Evolutionary conservation across 2,113 vertebrate species (phyloP).

Genomic region (Eublepharis macularius): DNA sequence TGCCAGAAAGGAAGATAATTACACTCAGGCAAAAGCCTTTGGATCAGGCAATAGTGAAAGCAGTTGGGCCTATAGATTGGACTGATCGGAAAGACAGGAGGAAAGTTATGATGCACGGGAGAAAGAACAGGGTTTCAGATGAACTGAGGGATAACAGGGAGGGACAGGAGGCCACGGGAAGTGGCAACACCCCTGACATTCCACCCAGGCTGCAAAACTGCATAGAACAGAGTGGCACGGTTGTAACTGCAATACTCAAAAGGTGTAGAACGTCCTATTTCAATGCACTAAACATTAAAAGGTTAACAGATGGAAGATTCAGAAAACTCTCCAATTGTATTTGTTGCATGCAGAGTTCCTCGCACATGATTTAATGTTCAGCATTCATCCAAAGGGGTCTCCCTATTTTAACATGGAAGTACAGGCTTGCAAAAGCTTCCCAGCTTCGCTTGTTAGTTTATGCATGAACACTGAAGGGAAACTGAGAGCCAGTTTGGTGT

Average conservation of each 20-base stretch:
- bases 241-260: no score
- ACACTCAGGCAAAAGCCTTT: neutral
- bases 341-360: neutral
- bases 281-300: neutral
- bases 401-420: slow-evolving; percentile 76
- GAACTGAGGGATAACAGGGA: no score
- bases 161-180: no score
- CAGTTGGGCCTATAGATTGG: accelerated
- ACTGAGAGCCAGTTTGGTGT: no score
- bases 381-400: slow-evolving; percentile 28
- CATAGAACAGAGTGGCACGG: no score
- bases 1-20: slow-evolving; percentile 26
- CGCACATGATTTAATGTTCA: neutral
- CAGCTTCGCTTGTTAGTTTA: slow-evolving; percentile 66
- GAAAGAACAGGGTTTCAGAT: no score
- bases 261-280: slow-evolving; percentile 48
- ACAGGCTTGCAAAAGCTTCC: slow-evolving; percentile 76
- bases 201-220: no score
- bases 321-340: neutral
- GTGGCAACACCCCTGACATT: no score
- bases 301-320: neutral
- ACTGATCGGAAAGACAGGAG: no score
- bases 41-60: neutral
- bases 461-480: no score
- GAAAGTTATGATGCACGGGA: no score